Conservation (phyloP, 2,888 invertebrate species). For the Apodemia mormo region DNA sequence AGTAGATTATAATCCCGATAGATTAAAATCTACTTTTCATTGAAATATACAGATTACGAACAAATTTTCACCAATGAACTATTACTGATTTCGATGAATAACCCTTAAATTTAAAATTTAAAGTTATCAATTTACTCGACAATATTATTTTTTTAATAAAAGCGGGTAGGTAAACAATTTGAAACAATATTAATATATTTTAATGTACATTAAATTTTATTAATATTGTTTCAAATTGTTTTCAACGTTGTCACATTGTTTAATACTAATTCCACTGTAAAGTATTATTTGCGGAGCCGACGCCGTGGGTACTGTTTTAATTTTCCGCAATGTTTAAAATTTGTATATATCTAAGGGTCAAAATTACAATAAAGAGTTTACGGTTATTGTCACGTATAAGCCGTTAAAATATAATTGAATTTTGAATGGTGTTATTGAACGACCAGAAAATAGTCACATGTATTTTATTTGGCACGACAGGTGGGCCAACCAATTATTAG, state of each 20-base stretch:
- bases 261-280: neutral
- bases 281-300: conserved; percentile 39
- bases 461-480: too few species aligned
- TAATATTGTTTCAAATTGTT: neutral
- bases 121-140: too few species aligned
- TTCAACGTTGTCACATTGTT: neutral
- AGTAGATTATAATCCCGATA: too few species aligned
- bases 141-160: neutral
- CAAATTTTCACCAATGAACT: too few species aligned
- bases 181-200: too few species aligned
- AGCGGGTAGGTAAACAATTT: neutral
- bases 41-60: too few species aligned
- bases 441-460: neutral
- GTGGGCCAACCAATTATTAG: too few species aligned
- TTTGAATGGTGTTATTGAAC: neutral
- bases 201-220: neutral
- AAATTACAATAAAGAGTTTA: conserved; percentile 46
- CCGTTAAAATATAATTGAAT: conserved; percentile 1
- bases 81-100: too few species aligned
- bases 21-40: too few species aligned
- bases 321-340: conserved; percentile 61
- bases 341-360: conserved; percentile 48
- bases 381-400: conserved; percentile 24
- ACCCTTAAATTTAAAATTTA: too few species aligned
- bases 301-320: conserved; percentile 53